phyloP scores from a whole-genome alignment of 2,888 invertebrate genomes.

The Hemicrepidius hirtus region DNA sequence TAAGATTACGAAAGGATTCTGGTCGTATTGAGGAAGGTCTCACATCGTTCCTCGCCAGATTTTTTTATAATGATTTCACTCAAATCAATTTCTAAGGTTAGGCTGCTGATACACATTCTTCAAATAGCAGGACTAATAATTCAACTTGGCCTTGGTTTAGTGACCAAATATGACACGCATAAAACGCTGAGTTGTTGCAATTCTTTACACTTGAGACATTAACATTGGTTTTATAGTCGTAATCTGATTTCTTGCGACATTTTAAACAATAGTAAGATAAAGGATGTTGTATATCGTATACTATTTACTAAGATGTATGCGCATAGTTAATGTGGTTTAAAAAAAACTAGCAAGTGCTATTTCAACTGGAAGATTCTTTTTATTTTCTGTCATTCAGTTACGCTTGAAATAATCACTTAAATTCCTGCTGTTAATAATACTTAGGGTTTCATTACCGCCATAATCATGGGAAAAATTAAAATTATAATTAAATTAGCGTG shows the following conservation, averaged over 20 bases:
- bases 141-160: conserved; percentile 31
- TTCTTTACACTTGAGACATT: conserved; percentile 37
- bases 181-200: conserved; percentile 32
- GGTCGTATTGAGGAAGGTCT: too few species aligned
- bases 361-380: neutral
- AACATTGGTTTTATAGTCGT: conserved; percentile 28
- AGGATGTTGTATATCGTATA: conserved; percentile 16
- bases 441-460: neutral
- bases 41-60: too few species aligned
- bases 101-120: conserved; percentile 32
- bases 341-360: neutral
- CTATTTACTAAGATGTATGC: neutral
- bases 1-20: too few species aligned
- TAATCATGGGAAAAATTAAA: neutral
- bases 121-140: conserved; percentile 27
- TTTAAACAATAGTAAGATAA: conserved; percentile 26
- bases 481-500: neutral
- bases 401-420: neutral
- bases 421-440: neutral
- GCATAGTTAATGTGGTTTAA: conserved; percentile 1
- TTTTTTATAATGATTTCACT: neutral
- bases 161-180: conserved; percentile 34
- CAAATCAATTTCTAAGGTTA: conserved; percentile 27
- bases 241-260: conserved; percentile 30
- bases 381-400: neutral